Evolutionary conservation across 2,888 invertebrate species (phyloP).

Genomic region (Neoitamus cyanurus): DNA sequence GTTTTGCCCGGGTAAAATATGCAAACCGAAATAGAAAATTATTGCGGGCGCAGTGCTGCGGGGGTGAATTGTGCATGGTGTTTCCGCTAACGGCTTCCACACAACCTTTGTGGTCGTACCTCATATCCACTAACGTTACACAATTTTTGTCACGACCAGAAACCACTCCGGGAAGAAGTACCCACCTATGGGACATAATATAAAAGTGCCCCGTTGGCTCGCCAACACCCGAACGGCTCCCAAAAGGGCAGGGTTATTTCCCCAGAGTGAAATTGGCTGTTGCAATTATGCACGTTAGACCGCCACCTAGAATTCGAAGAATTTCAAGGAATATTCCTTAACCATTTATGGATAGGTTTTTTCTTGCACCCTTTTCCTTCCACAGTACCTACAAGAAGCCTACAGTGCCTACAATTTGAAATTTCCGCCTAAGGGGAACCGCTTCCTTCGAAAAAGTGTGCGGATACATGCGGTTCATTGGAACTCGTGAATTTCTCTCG

Average conservation of each 20-base stretch:
- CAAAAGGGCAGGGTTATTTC: background rate
- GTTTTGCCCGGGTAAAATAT: background rate
- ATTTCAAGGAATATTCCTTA: background rate
- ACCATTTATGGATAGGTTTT: background rate
- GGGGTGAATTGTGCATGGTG: background rate
- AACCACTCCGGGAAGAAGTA: background rate
- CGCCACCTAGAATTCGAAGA: background rate
- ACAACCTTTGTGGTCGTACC: background rate
- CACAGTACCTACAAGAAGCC: background rate
- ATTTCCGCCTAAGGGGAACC: background rate
- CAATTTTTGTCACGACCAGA: conserved; percentile 5
- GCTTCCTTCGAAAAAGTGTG: background rate
- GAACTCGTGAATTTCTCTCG: background rate
- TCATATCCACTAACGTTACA: background rate
- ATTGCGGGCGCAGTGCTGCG: background rate
- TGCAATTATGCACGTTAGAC: background rate
- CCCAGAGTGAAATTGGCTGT: background rate
- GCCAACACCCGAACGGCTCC: background rate
- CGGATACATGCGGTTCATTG: background rate
- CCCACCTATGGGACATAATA: background rate
- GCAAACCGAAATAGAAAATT: conserved; percentile 1
- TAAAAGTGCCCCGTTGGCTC: background rate
- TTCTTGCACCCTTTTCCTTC: background rate
- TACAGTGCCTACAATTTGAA: background rate
- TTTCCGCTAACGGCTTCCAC: background rate